These are phyloP conservation scores for Rhinatrema bivittatum DNA, from an alignment of 2,797 vertebrate species.

Conservation along the genomic window DNA sequence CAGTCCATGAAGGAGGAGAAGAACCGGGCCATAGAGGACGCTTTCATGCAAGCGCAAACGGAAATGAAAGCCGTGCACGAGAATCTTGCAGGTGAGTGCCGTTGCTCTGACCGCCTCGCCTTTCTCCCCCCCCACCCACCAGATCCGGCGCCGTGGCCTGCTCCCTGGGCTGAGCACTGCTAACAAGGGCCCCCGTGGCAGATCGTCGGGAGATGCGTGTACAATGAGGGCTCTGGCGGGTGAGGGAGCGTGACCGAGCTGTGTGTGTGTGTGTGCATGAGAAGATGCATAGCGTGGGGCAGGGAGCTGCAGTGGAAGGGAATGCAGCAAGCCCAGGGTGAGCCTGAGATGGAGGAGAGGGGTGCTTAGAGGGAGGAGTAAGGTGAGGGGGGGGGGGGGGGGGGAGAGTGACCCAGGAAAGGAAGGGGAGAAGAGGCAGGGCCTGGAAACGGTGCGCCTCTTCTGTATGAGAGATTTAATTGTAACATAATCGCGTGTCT, in stretches of 20 bases:
- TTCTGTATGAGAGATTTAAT: neutral
- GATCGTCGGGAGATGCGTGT: neutral
- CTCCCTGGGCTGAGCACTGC: too few relatives aligned
- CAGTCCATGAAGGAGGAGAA: constrained; percentile 91
- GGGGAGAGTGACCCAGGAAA: too few relatives aligned
- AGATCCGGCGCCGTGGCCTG: fast-evolving
- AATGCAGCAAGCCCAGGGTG: neutral
- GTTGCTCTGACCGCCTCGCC: neutral
- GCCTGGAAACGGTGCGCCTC: neutral
- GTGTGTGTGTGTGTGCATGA: too few relatives aligned
- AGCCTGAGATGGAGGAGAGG: neutral
- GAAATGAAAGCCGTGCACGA: constrained; percentile 94
- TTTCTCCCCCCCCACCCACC: too few relatives aligned
- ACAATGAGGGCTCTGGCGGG: too few relatives aligned
- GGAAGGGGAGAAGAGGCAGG: neutral
- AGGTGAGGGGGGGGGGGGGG: neutral
- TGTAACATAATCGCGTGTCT: neutral
- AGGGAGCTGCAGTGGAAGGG: neutral
- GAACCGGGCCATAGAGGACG: constrained; percentile 83
- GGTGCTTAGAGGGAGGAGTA: neutral
- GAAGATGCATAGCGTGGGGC: too few relatives aligned
- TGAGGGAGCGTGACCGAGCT: too few relatives aligned
- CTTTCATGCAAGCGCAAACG: constrained; percentile 80
- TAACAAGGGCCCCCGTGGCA: too few relatives aligned
- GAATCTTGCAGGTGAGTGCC: constrained; percentile 80